Evolutionary conservation across 2,888 invertebrate species (phyloP).

Genomic region (Hylaea fasciaria): DNA sequence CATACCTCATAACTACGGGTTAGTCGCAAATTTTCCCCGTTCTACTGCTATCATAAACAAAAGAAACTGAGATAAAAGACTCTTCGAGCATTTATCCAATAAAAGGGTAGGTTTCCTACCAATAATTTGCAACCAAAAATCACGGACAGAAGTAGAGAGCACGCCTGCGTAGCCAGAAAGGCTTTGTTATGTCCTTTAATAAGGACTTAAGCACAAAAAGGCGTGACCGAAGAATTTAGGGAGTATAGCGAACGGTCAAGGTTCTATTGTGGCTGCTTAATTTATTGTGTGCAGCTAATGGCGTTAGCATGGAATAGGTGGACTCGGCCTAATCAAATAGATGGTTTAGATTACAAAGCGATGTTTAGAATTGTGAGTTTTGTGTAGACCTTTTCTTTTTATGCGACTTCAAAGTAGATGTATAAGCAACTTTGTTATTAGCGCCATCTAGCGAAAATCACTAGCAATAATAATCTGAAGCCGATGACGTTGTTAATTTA

Average conservation of each 20-base stretch:
- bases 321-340: neutral
- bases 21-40: too few relatives aligned
- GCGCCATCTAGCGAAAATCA: too few relatives aligned
- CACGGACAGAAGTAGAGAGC: conserved; percentile 22
- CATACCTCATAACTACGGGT: too few relatives aligned
- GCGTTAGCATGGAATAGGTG: conserved; percentile 20
- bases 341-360: conserved; percentile 3
- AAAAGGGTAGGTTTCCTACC: neutral
- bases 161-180: conserved; percentile 25
- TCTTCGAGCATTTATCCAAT: too few relatives aligned
- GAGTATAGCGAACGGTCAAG: conserved; percentile 26
- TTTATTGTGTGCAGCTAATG: conserved; percentile 27
- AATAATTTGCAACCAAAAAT: conserved; percentile 23
- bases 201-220: conserved; percentile 32
- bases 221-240: conserved; percentile 33
- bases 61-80: too few relatives aligned
- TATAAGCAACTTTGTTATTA: too few relatives aligned
- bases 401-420: neutral
- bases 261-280: conserved; percentile 30
- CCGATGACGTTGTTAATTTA: too few relatives aligned
- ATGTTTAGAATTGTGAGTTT: conserved; percentile 8
- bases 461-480: too few relatives aligned
- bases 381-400: neutral
- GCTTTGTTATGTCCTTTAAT: conserved; percentile 27
- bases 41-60: neutral